phyloP scores from a whole-genome alignment of 2,888 invertebrate species.

The Hydroisotoma schaefferi region DNA sequence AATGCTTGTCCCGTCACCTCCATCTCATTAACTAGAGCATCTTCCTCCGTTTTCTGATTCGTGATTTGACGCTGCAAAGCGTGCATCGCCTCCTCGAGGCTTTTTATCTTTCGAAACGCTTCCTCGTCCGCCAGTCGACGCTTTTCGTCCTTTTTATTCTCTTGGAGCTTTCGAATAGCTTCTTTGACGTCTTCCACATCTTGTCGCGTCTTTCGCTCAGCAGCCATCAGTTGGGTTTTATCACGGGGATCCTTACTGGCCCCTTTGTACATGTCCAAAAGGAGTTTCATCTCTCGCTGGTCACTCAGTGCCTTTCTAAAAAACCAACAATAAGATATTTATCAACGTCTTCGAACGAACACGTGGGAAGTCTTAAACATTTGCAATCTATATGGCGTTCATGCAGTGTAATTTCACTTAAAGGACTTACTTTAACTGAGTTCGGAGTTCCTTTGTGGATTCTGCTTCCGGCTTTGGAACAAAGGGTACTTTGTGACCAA shows the following conservation, averaged over 20 bases:
- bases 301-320: slow-evolving; percentile 83
- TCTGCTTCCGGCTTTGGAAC: slow-evolving; percentile 61
- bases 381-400: no score
- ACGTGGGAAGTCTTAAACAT: background rate
- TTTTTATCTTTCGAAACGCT: slow-evolving; percentile 87
- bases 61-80: slow-evolving; percentile 54
- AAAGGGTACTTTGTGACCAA: no score
- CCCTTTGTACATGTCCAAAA: slow-evolving; percentile 97
- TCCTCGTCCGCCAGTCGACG: slow-evolving; percentile 93
- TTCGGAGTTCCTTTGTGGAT: slow-evolving; percentile 78
- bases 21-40: slow-evolving; percentile 95
- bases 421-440: slow-evolving; percentile 78
- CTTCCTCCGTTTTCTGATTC: slow-evolving; percentile 73
- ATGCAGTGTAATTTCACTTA: background rate
- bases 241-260: slow-evolving; percentile 93
- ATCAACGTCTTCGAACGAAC: no score
- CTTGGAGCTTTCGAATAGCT: slow-evolving; percentile 80
- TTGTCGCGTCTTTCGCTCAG: slow-evolving; percentile 82
- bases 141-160: slow-evolving; percentile 84
- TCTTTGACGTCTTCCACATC: slow-evolving; percentile 85
- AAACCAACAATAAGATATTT: no score
- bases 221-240: slow-evolving; percentile 93
- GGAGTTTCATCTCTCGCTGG: slow-evolving; percentile 88
- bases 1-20: slow-evolving; percentile 98
- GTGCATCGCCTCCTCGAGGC: slow-evolving; percentile 77